Conservation (phyloP, 2,888 invertebrate genomes). For the Pachliopta kotzebuea region DNA sequence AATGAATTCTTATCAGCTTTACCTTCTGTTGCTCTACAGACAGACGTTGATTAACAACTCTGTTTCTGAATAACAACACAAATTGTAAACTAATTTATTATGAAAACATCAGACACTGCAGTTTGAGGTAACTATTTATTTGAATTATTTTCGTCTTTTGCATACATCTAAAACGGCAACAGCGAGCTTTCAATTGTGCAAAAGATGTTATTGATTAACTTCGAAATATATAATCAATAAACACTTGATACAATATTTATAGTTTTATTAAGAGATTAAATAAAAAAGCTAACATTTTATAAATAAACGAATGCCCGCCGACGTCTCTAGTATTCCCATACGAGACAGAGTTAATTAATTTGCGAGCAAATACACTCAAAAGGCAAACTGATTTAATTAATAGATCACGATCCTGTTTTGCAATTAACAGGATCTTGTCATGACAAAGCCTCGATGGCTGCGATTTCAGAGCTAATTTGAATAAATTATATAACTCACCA, state of each 20-base stretch:
- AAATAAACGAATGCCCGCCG: not conserved
- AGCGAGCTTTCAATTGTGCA: too few species aligned
- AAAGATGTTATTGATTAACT: too few species aligned
- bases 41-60: constrained; percentile 19
- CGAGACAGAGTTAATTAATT: constrained; percentile 66
- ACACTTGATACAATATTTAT: too few species aligned
- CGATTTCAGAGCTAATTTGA: constrained; percentile 7
- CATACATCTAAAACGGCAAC: too few species aligned
- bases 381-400: constrained; percentile 74
- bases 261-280: too few species aligned
- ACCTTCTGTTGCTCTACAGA: constrained; percentile 3
- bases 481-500: constrained; percentile 6
- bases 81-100: constrained; percentile 16
- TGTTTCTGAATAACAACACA: constrained; percentile 13
- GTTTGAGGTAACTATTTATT: too few species aligned
- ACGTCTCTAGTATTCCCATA: constrained; percentile 28
- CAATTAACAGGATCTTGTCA: constrained; percentile 58
- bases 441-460: constrained; percentile 41
- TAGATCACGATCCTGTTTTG: constrained; percentile 57
- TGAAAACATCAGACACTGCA: not conserved
- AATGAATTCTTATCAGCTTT: constrained; percentile 18
- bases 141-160: too few species aligned
- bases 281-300: not conserved
- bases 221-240: too few species aligned
- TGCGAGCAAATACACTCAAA: constrained; percentile 65